These are phyloP conservation scores for Drosophila testacea DNA, from an alignment of 2,888 invertebrate species.

Conservation along the genomic window DNA sequence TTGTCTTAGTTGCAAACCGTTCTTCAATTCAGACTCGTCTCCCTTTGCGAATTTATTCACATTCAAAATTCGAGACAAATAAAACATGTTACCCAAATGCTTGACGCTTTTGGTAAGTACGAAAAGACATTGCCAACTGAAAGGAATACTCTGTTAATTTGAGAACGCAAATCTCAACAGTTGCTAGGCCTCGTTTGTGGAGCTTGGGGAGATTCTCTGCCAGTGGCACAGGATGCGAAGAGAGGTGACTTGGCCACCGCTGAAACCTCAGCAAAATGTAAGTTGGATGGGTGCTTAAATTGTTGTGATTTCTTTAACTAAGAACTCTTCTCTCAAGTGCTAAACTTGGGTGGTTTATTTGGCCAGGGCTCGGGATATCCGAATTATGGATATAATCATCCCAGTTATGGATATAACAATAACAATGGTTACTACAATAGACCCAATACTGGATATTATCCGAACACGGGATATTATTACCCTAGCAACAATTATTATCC, in stretches of 20 bases:
- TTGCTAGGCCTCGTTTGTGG: conserved; percentile 29
- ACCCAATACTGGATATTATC: conserved; percentile 54
- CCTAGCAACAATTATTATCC: conserved; percentile 46
- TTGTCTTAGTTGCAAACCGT: conserved; percentile 47
- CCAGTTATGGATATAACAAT: conserved; percentile 54
- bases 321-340: conserved; percentile 63
- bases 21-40: conserved; percentile 6
- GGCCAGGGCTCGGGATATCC: conserved; percentile 64
- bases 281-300: conserved; percentile 39
- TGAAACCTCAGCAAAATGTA: conserved; percentile 83
- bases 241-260: conserved; percentile 75
- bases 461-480: conserved; percentile 41
- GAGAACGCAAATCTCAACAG: conserved; percentile 27
- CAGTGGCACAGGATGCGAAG: conserved; percentile 34
- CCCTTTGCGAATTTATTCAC: conserved; percentile 4
- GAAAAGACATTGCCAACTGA: background rate
- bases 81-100: conserved; percentile 42
- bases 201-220: conserved; percentile 31
- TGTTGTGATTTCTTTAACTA: background rate
- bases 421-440: conserved; percentile 40
- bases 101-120: conserved; percentile 46
- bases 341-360: conserved; percentile 85
- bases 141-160: conserved; percentile 12
- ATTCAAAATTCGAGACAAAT: conserved; percentile 21
- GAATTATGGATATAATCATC: conserved; percentile 56